Evolutionary conservation across 2,797 vertebrate species (phyloP), one percentile per base, ranked within the genome.

Genomic region (Danionella dracula): DNA sequence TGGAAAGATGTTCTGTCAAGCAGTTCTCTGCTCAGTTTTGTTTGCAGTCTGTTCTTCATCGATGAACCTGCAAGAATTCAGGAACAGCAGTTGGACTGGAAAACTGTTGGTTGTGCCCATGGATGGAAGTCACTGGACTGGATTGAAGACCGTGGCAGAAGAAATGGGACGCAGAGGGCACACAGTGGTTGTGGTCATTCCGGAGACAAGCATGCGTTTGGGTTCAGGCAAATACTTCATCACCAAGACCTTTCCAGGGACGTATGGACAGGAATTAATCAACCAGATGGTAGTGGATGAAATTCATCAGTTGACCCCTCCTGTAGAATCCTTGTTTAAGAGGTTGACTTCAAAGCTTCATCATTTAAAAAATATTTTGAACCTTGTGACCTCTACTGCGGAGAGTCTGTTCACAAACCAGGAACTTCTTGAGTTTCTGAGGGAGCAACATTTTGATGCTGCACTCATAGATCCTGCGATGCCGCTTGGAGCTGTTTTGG

Each of bases 41-140:
- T 11, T 27, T 51, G 11, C 44, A 15, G 29, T 65, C 19, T 11
- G 9, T 42, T 51, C 10, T 58, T 31, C 38, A 4, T 29, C 21
- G 1, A 12, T 62, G 21, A 12, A 46, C 2, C 15, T 54, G 44
- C 49, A 4, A 19, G 10, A 5, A 0, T 3, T 20, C 6, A 10
- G 17, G 8, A 70, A 78, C 13, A 20, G 71, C 21, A 19, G 4
- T 2, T 82, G 75, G 55, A 8, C 21, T 35, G 86, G 86, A 0
- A 92, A 87, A 19, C 44, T 97, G 19, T 78, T 95, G 65, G 84
- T 93, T 70, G n/a, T 95, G 4, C 92, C 90, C 0, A 13, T 79
- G 19, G 93, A 93, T 0, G 91, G 93, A 46, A 96, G 94, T 69
- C 94, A 93, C 31, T 97, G 93, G 94, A 68, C 92, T 5, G 91